phyloP scores from a whole-genome alignment of 2,113 vertebrate species.

The Phalacrocorax brasilianus region DNA sequence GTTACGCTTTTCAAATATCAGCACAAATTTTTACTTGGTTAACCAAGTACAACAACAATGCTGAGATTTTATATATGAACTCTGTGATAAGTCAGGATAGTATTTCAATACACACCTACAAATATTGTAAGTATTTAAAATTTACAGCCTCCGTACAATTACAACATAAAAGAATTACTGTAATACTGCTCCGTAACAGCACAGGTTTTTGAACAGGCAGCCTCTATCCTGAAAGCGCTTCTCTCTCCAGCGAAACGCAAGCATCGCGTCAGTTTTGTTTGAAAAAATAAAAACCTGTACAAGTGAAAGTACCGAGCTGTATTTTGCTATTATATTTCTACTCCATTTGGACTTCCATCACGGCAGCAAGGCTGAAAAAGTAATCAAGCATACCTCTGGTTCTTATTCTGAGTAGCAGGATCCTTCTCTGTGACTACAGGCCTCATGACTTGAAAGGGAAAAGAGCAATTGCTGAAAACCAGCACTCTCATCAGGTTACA shows the following conservation, averaged over 20 bases:
- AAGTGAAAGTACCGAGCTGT: background rate
- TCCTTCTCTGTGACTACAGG: background rate
- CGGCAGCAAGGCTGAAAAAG: background rate
- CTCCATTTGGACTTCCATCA: background rate
- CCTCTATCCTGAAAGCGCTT: background rate
- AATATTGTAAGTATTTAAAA: background rate
- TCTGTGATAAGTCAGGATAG: background rate
- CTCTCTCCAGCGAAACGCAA: background rate
- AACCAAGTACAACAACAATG: background rate
- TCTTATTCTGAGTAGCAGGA: background rate
- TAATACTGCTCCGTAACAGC: background rate
- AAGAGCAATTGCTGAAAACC: background rate
- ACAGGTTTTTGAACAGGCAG: background rate
- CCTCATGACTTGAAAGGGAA: background rate
- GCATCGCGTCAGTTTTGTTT: background rate
- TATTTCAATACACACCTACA: background rate
- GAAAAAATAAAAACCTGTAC: background rate
- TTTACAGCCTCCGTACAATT: background rate
- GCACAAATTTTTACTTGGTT: background rate
- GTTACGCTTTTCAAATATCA: background rate
- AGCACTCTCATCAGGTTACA: background rate
- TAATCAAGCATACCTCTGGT: background rate
- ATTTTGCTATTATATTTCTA: background rate
- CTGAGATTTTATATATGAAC: background rate
- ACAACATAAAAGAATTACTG: background rate